A percentile compares a stretch with the other conserved stretches of the same genome.
Evolutionary conservation across 2,888 invertebrate species (phyloP).

Genomic region (Scrobipalpa atriplicella): DNA sequence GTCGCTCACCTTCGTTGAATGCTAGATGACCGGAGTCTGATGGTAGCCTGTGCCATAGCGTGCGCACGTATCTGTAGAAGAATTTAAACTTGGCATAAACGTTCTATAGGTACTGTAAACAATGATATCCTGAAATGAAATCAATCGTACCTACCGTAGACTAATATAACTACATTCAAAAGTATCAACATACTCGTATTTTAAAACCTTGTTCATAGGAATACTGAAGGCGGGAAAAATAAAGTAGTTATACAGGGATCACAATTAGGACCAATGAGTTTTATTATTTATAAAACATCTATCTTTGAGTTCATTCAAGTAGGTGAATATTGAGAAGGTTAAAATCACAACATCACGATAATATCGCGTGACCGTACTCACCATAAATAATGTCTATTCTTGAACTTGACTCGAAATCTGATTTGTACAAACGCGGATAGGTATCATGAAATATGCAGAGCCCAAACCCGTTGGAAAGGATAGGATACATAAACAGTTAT

Average conservation of each 20-base stretch:
- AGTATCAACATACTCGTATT: too few species aligned
- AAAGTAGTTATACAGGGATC: neutral
- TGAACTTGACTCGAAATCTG: slow-evolving; percentile 19
- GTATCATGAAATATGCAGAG: slow-evolving; percentile 13
- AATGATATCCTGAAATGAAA: too few species aligned
- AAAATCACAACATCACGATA: neutral
- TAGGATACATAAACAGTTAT: neutral
- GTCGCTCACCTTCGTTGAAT: slow-evolving; percentile 89
- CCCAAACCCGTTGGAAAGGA: neutral
- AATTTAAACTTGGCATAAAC: neutral
- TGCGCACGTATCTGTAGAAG: slow-evolving; percentile 84
- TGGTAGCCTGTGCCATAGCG: slow-evolving; percentile 88
- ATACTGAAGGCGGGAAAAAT: neutral
- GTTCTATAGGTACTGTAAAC: neutral
- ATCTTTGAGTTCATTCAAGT: neutral
- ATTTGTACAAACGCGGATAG: neutral
- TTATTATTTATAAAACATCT: neutral
- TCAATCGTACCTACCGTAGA: too few species aligned
- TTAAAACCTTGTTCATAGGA: too few species aligned
- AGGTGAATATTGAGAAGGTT: neutral
- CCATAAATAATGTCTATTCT: slow-evolving; percentile 17
- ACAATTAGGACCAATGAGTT: neutral
- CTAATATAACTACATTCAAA: too few species aligned
- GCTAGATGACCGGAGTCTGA: slow-evolving; percentile 90
- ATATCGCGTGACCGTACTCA: slow-evolving; percentile 21